These are phyloP conservation scores for Parazoanthus swiftii DNA, from an alignment of 92 coral and sea anemone species.

Conservation along the genomic window DNA sequence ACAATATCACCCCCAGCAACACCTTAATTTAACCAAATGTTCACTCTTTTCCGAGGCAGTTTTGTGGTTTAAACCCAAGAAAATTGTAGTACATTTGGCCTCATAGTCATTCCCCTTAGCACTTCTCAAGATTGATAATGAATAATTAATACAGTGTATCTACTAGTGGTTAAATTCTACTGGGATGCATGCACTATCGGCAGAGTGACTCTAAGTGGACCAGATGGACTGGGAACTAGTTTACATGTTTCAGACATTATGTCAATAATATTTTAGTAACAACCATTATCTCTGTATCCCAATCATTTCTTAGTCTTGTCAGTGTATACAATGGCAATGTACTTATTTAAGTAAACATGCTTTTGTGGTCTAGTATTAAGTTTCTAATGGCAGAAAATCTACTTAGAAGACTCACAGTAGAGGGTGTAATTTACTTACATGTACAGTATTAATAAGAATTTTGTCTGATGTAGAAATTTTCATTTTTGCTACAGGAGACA, in stretches of 20 bases:
- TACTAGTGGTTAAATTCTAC: slow-evolving; percentile 2
- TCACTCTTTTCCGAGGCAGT: neutral
- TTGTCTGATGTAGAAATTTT: no score
- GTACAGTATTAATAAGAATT: no score
- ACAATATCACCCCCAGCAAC: slow-evolving; percentile 6
- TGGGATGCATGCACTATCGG: neutral
- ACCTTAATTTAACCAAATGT: neutral
- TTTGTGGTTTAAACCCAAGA: slow-evolving; percentile 6
- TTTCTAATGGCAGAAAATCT: no score
- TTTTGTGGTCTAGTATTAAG: neutral
- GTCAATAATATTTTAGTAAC: slow-evolving; percentile 16
- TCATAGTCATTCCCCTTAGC: neutral
- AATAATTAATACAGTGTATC: slow-evolving; percentile 28
- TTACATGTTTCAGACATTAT: slow-evolving; percentile 56
- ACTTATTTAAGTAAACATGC: slow-evolving; percentile 14
- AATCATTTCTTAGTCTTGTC: neutral
- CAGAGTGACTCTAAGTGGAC: neutral
- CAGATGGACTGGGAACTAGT: slow-evolving; percentile 59
- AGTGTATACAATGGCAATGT: neutral
- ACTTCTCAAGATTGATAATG: slow-evolving; percentile 14
- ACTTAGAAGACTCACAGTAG: no score
- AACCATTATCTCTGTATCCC: neutral
- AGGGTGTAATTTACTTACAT: no score
- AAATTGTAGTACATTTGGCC: slow-evolving; percentile 16
- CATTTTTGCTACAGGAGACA: no score